phyloP scores from a whole-genome alignment of 2,113 vertebrate genomes.

The Mola mola region DNA sequence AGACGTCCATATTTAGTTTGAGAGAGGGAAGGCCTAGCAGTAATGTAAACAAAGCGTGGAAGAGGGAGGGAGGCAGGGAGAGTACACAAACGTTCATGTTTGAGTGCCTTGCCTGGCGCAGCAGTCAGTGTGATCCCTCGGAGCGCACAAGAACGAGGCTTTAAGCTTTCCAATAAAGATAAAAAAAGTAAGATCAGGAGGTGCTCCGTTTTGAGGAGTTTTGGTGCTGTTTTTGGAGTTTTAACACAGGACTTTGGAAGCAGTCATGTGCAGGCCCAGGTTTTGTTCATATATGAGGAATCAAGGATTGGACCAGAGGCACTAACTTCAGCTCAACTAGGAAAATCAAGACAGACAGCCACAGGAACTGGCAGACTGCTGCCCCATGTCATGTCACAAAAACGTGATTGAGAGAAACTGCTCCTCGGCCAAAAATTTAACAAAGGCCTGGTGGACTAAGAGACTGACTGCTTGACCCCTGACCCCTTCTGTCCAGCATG shows the following conservation, averaged over 20 bases:
- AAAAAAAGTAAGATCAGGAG: background rate
- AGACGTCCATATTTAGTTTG: slow-evolving; percentile 83
- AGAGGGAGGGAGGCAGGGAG: slow-evolving; percentile 62
- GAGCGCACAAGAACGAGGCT: slow-evolving; percentile 7
- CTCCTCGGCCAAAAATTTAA: background rate
- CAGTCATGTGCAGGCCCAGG: background rate
- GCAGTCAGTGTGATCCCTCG: slow-evolving; percentile 25
- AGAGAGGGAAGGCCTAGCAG: slow-evolving; percentile 76
- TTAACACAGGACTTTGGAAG: background rate
- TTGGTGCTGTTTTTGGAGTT: slow-evolving; percentile 14
- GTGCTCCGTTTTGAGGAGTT: background rate
- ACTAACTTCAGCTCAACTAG: slow-evolving; percentile 13
- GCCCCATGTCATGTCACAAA: background rate
- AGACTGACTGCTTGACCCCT: background rate
- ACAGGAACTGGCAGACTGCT: background rate
- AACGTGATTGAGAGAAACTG: slow-evolving; percentile 5
- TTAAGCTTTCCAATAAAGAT: slow-evolving; percentile 22
- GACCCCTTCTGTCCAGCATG: slow-evolving; percentile 51
- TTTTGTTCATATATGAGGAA: slow-evolving; percentile 11
- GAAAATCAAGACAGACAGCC: slow-evolving; percentile 5
- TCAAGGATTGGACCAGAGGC: slow-evolving; percentile 1
- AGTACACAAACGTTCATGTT: slow-evolving; percentile 60
- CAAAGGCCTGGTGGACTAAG: slow-evolving; percentile 4
- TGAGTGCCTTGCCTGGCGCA: slow-evolving; percentile 28
- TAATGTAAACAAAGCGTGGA: slow-evolving; percentile 82